Evolutionary conservation across 2,888 invertebrate species (phyloP).

Genomic region (Erannis defoliaria): DNA sequence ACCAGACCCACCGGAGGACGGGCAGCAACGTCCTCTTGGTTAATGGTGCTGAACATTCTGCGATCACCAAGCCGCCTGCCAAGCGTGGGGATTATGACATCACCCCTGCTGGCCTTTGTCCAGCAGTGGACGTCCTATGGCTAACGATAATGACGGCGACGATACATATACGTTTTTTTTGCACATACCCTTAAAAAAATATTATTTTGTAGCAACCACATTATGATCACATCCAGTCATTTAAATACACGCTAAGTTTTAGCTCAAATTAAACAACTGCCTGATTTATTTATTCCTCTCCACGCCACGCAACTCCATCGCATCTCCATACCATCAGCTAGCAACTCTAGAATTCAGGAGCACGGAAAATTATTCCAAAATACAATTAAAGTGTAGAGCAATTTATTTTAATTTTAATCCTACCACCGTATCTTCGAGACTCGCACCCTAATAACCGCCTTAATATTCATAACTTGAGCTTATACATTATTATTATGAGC

Average conservation of each 20-base stretch:
- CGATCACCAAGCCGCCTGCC: no score
- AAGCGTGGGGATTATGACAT: no score
- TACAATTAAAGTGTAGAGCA: slow-evolving; percentile 84
- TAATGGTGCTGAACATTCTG: no score
- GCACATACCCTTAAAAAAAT: no score
- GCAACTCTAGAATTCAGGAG: slow-evolving; percentile 81
- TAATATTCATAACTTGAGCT: slow-evolving; percentile 68
- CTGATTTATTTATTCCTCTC: slow-evolving; percentile 49
- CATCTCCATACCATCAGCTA: slow-evolving; percentile 69
- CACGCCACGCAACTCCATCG: slow-evolving; percentile 55
- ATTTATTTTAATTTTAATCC: slow-evolving; percentile 85
- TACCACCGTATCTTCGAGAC: slow-evolving; percentile 57
- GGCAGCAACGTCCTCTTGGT: no score
- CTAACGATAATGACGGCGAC: no score
- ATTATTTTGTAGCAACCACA: no score
- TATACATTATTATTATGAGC: slow-evolving; percentile 61
- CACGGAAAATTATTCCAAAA: slow-evolving; percentile 85
- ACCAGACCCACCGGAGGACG: no score
- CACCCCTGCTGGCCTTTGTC: no score
- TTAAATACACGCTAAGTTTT: neutral
- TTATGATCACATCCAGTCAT: no score
- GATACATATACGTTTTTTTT: no score
- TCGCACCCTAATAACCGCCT: slow-evolving; percentile 63
- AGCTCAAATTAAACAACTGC: neutral
- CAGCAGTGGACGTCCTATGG: no score